Conservation (phyloP, 2,888 invertebrate genomes). For the Buathra laborator region DNA sequence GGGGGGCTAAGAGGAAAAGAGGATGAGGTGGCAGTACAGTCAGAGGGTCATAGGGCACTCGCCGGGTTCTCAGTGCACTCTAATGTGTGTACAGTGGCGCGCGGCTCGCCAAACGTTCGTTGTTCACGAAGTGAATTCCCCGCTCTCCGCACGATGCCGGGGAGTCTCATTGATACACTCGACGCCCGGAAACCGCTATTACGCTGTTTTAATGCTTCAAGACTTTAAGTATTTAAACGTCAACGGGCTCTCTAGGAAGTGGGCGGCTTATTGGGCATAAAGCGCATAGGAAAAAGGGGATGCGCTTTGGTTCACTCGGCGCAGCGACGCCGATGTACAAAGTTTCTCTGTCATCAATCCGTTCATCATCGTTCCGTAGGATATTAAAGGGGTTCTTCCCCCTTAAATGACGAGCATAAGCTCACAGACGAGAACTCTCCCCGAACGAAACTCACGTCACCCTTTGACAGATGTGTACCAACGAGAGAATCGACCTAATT, state of each 20-base stretch:
- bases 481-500: conserved; percentile 72
- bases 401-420: conserved; percentile 53
- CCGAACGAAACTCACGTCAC: conserved; percentile 16
- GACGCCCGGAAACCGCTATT: conserved; percentile 82
- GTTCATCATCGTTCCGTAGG: conserved; percentile 6
- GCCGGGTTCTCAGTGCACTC: conserved; percentile 65
- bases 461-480: conserved; percentile 73
- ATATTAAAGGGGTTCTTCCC: conserved; percentile 24
- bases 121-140: conserved; percentile 48
- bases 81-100: conserved; percentile 27
- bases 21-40: conserved; percentile 55
- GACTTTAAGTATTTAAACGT: conserved; percentile 78
- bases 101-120: conserved; percentile 51
- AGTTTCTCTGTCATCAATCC: conserved; percentile 14
- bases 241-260: conserved; percentile 81
- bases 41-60: conserved; percentile 69
- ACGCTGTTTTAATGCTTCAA: conserved; percentile 81
- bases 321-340: neutral
- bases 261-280: conserved; percentile 74
- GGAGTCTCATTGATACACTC: conserved; percentile 73
- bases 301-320: conserved; percentile 60
- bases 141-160: neutral
- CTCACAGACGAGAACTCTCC: conserved; percentile 37
- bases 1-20: conserved; percentile 27
- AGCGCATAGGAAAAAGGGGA: conserved; percentile 67